Percentiles rank a stretch among this genome's conserved stretches.
These are phyloP conservation scores for Ladona fulva DNA, from an alignment of 1,140 invertebrate species.

Conservation along the genomic window DNA sequence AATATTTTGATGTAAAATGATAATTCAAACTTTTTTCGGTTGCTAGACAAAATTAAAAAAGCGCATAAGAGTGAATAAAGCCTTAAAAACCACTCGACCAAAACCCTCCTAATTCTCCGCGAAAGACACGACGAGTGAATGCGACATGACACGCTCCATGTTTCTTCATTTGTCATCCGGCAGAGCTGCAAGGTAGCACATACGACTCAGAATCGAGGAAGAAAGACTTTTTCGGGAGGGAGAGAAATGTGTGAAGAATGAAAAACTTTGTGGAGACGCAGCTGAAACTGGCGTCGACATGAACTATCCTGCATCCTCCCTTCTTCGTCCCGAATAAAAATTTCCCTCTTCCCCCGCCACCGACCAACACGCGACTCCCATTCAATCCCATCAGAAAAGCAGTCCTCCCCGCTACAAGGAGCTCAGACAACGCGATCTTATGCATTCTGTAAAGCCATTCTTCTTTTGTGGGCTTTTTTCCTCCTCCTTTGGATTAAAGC, in stretches of 20 bases:
- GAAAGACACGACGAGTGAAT: too few species aligned
- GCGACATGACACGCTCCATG: too few species aligned
- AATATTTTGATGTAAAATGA: too few species aligned
- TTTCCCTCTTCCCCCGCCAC: constrained; percentile 21
- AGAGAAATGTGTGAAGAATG: neutral
- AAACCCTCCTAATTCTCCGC: too few species aligned
- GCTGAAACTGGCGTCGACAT: constrained; percentile 36
- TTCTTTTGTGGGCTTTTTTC: too few species aligned
- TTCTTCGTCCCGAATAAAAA: neutral
- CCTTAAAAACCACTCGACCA: too few species aligned
- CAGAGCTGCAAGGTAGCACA: neutral
- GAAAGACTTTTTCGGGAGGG: neutral
- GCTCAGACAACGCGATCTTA: neutral
- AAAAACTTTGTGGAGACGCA: constrained; percentile 31
- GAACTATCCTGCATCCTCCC: neutral
- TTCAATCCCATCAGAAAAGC: neutral
- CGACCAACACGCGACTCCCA: constrained; percentile 17
- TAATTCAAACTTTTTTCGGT: too few species aligned
- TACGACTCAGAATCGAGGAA: too few species aligned
- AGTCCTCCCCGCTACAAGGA: constrained; percentile 12
- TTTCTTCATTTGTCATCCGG: neutral
- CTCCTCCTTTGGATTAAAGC: too few species aligned
- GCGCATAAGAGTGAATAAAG: too few species aligned
- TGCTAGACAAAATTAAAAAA: too few species aligned
- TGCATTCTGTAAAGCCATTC: neutral